These are phyloP conservation scores for Etheostoma nigrum DNA, from an alignment of 2,797 vertebrate species.

Conservation along the genomic window DNA sequence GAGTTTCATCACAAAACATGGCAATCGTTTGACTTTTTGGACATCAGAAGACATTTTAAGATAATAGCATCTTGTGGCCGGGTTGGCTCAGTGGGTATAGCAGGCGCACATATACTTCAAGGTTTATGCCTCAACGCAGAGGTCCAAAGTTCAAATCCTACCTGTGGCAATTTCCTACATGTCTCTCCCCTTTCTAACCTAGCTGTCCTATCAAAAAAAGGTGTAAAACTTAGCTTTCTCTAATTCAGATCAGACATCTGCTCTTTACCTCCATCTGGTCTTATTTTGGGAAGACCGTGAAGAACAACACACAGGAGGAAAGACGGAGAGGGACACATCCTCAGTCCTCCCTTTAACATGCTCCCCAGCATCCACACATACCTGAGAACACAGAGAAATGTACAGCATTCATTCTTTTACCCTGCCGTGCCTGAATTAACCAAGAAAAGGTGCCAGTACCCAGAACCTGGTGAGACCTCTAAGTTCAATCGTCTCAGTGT, in stretches of 20 bases:
- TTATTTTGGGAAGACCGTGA: slow-evolving; percentile 86
- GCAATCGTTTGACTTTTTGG: background rate
- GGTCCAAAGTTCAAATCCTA: no score
- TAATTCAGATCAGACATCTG: background rate
- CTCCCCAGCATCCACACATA: slow-evolving; percentile 92
- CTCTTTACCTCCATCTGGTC: slow-evolving; percentile 86
- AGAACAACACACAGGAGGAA: slow-evolving; percentile 92
- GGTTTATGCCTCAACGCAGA: no score
- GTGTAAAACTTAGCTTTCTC: background rate
- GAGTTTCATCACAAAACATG: background rate
- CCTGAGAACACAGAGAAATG: slow-evolving; percentile 74
- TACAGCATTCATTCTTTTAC: background rate
- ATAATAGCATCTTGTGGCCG: background rate
- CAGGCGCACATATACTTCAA: no score
- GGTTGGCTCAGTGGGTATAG: no score
- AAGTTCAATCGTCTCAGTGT: no score
- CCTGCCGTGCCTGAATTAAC: no score
- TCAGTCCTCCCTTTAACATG: slow-evolving; percentile 88
- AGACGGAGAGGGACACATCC: slow-evolving; percentile 87
- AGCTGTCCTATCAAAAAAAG: no score
- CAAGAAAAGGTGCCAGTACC: no score
- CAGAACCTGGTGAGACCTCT: no score
- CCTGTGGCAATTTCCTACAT: no score
- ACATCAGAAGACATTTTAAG: background rate
- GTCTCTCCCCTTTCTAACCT: no score